These are phyloP conservation scores for Cyclophora punctaria DNA, from an alignment of 2,888 invertebrate species.

Conservation along the genomic window DNA sequence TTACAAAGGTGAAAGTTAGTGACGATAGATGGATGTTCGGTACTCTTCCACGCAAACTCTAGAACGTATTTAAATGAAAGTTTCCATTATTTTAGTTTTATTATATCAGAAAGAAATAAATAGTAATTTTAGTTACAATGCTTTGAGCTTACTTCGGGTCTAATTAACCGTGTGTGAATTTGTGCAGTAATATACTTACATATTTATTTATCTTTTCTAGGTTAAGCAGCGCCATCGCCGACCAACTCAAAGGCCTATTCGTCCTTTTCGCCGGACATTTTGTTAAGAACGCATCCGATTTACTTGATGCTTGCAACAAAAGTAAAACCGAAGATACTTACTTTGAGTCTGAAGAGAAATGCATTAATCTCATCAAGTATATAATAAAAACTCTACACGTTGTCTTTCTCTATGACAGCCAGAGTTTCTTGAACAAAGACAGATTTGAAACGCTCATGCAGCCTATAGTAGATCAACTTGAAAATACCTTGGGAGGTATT, in stretches of 20 bases:
- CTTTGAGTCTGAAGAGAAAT: conserved; percentile 73
- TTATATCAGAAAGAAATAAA: too few species aligned
- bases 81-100: too few species aligned
- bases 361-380: conserved; percentile 78
- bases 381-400: conserved; percentile 84
- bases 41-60: too few species aligned
- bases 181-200: too few species aligned
- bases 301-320: conserved; percentile 81
- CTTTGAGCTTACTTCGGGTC: too few species aligned
- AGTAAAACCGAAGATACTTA: conserved; percentile 70
- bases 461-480: conserved; percentile 91
- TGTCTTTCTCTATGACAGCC: conserved; percentile 88
- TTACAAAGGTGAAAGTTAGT: background rate
- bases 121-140: too few species aligned
- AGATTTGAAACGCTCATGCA: conserved; percentile 89
- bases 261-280: conserved; percentile 92
- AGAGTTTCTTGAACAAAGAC: conserved; percentile 88
- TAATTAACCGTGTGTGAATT: too few species aligned
- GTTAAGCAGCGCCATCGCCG: conserved; percentile 84
- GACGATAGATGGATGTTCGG: too few species aligned
- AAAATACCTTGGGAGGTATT: conserved; percentile 81
- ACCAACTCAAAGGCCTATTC: conserved; percentile 89
- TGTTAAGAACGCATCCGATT: conserved; percentile 84
- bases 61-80: too few species aligned
- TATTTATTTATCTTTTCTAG: conserved; percentile 48